Percentiles rank a stretch among this genome's conserved stretches.
Conservation (phyloP, 2,888 invertebrate species). For the Shargacucullia verbasci region DNA sequence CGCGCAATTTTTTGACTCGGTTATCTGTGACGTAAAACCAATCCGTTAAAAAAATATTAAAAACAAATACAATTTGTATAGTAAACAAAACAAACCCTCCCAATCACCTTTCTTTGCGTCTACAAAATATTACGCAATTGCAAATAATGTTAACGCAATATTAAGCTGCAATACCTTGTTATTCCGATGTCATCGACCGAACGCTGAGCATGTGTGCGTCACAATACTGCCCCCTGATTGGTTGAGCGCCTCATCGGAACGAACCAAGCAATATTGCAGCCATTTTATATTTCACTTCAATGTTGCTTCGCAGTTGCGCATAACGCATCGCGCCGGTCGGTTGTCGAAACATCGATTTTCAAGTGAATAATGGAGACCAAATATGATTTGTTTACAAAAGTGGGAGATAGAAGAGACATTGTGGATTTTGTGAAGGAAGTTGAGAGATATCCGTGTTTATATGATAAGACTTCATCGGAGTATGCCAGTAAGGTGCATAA, state of each 20-base stretch:
- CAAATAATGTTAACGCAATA: slow-evolving; percentile 42
- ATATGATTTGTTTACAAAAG: slow-evolving; percentile 49
- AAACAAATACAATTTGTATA: slow-evolving; percentile 5
- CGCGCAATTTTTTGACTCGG: slow-evolving; percentile 13
- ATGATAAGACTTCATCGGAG: slow-evolving; percentile 56
- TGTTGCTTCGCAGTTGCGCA: slow-evolving; percentile 59
- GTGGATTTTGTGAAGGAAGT: slow-evolving; percentile 62
- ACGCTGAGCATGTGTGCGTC: slow-evolving; percentile 30
- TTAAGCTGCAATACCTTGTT: slow-evolving; percentile 25
- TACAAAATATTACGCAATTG: slow-evolving; percentile 52
- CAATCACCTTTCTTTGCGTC: slow-evolving; percentile 21
- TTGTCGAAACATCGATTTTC: slow-evolving; percentile 18
- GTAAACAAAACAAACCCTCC: no score
- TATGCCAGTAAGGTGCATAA: slow-evolving; percentile 58
- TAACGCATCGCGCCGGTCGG: slow-evolving; percentile 18
- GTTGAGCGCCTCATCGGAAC: slow-evolving; percentile 11
- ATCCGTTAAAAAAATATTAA: neutral
- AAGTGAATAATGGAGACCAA: slow-evolving; percentile 44
- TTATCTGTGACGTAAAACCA: slow-evolving; percentile 29
- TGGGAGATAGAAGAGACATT: slow-evolving; percentile 55
- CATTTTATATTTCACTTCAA: slow-evolving; percentile 47
- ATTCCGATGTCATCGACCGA: slow-evolving; percentile 47
- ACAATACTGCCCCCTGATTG: slow-evolving; percentile 40
- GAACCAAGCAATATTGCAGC: slow-evolving; percentile 46
- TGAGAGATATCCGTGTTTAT: slow-evolving; percentile 60